Evolutionary conservation across 37 sponge, comb jelly and placozoan species (phyloP).

Genomic region (Aplysina aerophoba): DNA sequence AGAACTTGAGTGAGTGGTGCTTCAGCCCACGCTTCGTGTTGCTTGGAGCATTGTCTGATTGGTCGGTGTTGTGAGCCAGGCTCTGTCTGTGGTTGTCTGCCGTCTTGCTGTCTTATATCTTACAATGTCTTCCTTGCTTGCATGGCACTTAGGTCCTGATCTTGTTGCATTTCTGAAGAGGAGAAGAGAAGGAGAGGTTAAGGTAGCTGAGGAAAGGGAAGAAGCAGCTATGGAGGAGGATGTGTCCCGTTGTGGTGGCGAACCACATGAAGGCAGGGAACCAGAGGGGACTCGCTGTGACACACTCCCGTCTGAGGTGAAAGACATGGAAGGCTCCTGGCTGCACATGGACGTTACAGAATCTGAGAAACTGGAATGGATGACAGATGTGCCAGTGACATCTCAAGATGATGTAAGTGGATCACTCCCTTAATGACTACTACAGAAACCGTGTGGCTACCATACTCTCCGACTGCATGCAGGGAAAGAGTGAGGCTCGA

Average conservation of each 20-base stretch:
- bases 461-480: neutral
- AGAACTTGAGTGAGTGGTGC: constrained; percentile 47
- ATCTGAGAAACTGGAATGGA: constrained; percentile 89
- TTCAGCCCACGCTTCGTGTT: neutral
- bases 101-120: too few species aligned
- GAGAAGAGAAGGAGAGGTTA: neutral
- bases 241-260: neutral
- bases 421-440: neutral
- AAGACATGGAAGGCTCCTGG: constrained; percentile 32
- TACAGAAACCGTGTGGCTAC: neutral
- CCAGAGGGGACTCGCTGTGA: neutral
- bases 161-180: constrained; percentile 51
- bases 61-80: neutral
- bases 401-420: neutral
- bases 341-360: constrained; percentile 85
- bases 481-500: constrained; percentile 37
- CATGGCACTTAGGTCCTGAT: constrained; percentile 64
- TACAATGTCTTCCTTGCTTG: too few species aligned
- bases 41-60: neutral
- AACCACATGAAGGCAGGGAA: neutral
- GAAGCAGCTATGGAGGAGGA: neutral
- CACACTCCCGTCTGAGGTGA: neutral
- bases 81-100: neutral
- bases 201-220: neutral
- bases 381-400: constrained; percentile 14